Evolutionary conservation across 2,113 vertebrate genomes (phyloP), one percentile per base, ranked within the genome.

Genomic region (Apaloderma vittatum): DNA sequence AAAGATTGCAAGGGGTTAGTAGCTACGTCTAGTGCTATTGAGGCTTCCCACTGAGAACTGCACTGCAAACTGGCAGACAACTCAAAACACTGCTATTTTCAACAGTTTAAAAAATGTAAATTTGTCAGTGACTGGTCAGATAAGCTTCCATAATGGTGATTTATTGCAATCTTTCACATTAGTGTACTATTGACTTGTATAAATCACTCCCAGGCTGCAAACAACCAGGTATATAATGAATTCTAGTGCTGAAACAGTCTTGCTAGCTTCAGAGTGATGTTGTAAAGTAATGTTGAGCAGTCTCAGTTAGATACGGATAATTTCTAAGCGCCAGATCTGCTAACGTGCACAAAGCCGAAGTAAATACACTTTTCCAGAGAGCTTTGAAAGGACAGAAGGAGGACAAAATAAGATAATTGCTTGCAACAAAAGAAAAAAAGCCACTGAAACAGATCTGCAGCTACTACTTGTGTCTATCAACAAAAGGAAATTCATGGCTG

Each of bases 31-130:
- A 59, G 11, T 55, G 45, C 22, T 76, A 51, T 91, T 86, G 77
- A 63, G 91, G 51, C 70, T 94, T 93, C 72, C 92, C 86, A 57
- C 86, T 74, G 68, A 95, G 80, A 96, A 45, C 62, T 76, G 74
- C 62, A 77, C 93, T 88, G 72, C 70, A 91, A 93, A 95, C 59
- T 70, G 95, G 85, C 95, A 97, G 65, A 37, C 86, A 88, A 83
- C 86, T 90, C 40, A 82, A 95, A 88, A 88, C 71, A 76, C 83
- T 58, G 85, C 77, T 93, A 91, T 52, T 96, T 89, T 92, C 66
- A 71, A 83, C 87, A 84, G 65, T 91, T 93, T 66, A 89, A 82
- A 92, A 97, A 94, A 96, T 91, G 87, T 78, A 96, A 95, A 97
- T 92, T 17, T 61, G 83, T 74, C 94, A 95, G 40, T 6, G 5